Conservation (phyloP, 2,888 invertebrate genomes). For the Sinhomidia bicolor region DNA sequence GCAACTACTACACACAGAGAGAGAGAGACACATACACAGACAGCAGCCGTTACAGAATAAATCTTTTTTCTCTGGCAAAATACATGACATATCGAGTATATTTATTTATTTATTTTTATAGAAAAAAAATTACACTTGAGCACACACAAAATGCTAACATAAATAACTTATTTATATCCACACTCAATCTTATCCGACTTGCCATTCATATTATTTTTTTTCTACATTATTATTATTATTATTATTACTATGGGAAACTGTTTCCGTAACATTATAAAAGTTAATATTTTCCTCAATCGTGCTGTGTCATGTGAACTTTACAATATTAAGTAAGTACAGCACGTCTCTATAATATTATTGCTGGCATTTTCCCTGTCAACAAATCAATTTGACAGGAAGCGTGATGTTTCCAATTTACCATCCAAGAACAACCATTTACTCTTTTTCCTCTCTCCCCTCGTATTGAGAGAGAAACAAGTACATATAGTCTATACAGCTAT, state of each 20-base stretch:
- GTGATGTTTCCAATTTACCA: conserved; percentile 72
- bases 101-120: not conserved
- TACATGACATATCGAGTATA: no score
- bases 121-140: conserved; percentile 3
- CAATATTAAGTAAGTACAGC: not conserved
- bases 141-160: not conserved
- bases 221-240: no score
- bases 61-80: not conserved
- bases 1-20: no score
- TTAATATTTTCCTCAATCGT: no score
- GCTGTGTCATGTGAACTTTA: not conserved
- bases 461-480: not conserved
- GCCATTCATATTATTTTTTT: not conserved
- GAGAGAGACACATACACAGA: no score
- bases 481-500: no score
- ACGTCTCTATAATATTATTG: not conserved
- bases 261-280: conserved; percentile 41
- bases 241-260: no score
- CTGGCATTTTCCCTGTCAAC: conserved; percentile 64
- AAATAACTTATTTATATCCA: conserved; percentile 11
- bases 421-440: conserved; percentile 54
- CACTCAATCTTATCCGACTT: conserved; percentile 1
- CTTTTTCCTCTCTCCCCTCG: not conserved
- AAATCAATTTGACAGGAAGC: conserved; percentile 71
- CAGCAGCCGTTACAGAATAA: conserved; percentile 7